phyloP scores from a whole-genome alignment of 92 coral and sea anemone genomes.

The Pocillopora meandrina region DNA sequence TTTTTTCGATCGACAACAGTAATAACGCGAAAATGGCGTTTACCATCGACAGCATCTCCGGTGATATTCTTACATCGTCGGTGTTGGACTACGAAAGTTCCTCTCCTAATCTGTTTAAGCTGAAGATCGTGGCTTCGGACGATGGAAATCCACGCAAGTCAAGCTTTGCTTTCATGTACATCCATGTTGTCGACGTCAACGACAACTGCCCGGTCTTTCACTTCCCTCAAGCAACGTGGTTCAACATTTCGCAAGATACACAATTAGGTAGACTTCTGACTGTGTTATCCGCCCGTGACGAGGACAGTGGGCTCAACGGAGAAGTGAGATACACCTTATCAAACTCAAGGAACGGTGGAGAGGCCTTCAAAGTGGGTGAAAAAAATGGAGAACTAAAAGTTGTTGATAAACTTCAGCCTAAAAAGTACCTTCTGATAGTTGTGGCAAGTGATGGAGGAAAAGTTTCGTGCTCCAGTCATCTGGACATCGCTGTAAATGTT shows the following conservation, averaged over 20 bases:
- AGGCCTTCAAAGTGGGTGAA: constrained; percentile 43
- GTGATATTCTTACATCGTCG: constrained; percentile 44
- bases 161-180: constrained; percentile 18
- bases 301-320: constrained; percentile 68
- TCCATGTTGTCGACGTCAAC: constrained; percentile 56
- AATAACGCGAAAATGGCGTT: constrained; percentile 38
- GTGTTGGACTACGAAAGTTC: constrained; percentile 57
- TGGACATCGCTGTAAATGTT: constrained; percentile 42
- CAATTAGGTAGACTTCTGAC: constrained; percentile 33
- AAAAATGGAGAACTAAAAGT: constrained; percentile 41
- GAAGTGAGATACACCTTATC: constrained; percentile 46
- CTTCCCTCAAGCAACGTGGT: constrained; percentile 2
- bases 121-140: constrained; percentile 63
- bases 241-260: constrained; percentile 41
- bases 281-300: constrained; percentile 51
- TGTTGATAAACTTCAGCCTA: constrained; percentile 7
- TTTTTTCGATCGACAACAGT: constrained; percentile 27
- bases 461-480: constrained; percentile 52
- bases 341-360: constrained; percentile 2
- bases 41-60: constrained; percentile 60
- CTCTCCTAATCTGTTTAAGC: constrained; percentile 12
- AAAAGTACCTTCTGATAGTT: constrained; percentile 45
- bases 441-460: constrained; percentile 69
- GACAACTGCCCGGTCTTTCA: constrained; percentile 74
- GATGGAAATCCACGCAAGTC: constrained; percentile 60